These are phyloP conservation scores for Clarias gariepinus DNA, from an alignment of 2,113 vertebrate species.

Conservation along the genomic window DNA sequence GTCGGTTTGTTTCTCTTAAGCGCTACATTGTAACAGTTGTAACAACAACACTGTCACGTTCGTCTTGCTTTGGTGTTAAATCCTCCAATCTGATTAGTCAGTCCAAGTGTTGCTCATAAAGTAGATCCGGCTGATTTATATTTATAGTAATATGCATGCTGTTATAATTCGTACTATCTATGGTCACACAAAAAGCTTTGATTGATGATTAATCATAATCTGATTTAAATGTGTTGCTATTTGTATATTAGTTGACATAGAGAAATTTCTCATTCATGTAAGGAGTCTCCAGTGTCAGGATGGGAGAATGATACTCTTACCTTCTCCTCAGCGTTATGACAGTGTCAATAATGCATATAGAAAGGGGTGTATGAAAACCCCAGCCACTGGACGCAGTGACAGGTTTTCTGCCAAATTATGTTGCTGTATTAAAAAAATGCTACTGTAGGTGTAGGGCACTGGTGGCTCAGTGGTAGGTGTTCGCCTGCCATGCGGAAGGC, in stretches of 20 bases:
- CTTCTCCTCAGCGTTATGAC: background rate
- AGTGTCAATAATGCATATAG: background rate
- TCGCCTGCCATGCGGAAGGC: no score
- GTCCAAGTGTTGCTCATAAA: background rate
- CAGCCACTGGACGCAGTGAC: no score
- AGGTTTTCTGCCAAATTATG: no score
- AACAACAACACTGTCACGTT: background rate
- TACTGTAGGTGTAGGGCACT: no score
- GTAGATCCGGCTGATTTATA: background rate
- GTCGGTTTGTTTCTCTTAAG: background rate
- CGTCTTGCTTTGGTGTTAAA: background rate
- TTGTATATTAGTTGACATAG: background rate
- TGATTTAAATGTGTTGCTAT: background rate
- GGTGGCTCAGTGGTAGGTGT: no score
- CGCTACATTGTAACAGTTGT: background rate
- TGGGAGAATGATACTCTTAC: no score
- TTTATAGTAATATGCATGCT: background rate
- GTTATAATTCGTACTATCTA: no score
- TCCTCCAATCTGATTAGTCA: background rate
- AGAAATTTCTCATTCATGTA: background rate
- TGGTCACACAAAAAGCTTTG: background rate
- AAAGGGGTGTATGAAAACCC: background rate
- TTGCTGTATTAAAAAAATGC: no score
- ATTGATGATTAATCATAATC: background rate
- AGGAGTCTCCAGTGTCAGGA: conserved; percentile 9